phyloP scores from a whole-genome alignment of 2,888 invertebrate genomes.

The Petrolisthes cinctipes region DNA sequence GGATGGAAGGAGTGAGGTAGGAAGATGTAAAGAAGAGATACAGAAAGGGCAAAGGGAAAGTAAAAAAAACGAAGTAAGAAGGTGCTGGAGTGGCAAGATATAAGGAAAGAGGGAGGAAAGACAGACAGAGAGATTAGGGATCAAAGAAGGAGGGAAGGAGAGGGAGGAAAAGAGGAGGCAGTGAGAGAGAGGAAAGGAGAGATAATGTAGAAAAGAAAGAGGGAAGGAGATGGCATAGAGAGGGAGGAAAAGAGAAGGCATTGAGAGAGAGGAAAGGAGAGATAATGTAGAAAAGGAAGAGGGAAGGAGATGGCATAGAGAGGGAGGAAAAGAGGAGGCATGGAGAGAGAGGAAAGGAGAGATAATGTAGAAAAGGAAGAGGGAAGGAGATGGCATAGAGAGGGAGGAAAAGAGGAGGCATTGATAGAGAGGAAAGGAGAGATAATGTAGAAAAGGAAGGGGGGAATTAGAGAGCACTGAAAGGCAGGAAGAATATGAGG shows the following conservation, averaged over 20 bases:
- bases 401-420: neutral
- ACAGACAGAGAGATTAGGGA: neutral
- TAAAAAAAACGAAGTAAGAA: neutral
- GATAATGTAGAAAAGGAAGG: neutral
- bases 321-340: neutral
- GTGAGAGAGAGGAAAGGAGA: neutral
- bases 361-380: neutral
- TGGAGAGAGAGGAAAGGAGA: neutral
- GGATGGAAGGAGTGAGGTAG: neutral
- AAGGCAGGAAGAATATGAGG: neutral
- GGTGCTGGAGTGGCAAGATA: too few species aligned
- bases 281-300: neutral
- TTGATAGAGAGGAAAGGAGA: neutral
- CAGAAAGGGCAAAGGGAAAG: neutral
- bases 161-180: neutral
- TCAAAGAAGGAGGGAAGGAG: conserved; percentile 5
- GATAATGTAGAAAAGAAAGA: neutral
- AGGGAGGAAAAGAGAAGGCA: neutral
- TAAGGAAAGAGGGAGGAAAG: neutral
- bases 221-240: neutral
- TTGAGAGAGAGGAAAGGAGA: neutral
- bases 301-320: neutral
- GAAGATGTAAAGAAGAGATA: too few species aligned
- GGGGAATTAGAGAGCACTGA: neutral
- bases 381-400: neutral